Conservation (phyloP, 2,113 vertebrate species). For the Syrmaticus mikado region DNA sequence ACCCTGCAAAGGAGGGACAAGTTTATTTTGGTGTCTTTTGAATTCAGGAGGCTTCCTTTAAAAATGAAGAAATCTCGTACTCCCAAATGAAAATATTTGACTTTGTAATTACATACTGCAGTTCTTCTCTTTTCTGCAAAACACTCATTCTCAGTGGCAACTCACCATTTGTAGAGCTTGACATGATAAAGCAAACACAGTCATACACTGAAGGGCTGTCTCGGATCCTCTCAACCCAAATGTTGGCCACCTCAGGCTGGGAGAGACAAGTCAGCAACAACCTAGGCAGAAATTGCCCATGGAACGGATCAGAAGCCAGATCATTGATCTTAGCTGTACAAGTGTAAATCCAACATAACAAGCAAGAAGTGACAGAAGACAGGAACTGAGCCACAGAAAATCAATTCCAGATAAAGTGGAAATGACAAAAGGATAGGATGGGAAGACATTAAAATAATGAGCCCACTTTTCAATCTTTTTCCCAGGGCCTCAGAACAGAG, state of each 20-base stretch:
- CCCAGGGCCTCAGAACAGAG: background rate
- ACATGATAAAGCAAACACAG: constrained; percentile 95
- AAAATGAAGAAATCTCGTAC: background rate
- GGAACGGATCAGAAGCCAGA: background rate
- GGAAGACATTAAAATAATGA: background rate
- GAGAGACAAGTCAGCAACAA: constrained; percentile 93
- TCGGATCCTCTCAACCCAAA: constrained; percentile 90
- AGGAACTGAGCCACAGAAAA: background rate
- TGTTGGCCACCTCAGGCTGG: constrained; percentile 85
- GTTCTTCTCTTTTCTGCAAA: background rate
- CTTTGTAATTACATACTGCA: background rate
- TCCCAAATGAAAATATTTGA: background rate
- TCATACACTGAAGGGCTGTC: constrained; percentile 80
- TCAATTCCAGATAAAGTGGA: background rate
- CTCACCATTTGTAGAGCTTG: constrained; percentile 94
- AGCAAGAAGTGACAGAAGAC: background rate
- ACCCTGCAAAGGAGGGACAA: background rate
- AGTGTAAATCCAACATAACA: background rate
- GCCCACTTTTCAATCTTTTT: background rate
- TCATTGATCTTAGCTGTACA: background rate
- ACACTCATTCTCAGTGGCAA: background rate
- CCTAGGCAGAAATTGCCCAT: constrained; percentile 74
- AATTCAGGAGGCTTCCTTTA: background rate
- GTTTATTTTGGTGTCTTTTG: background rate
- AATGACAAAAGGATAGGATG: background rate